Percentiles rank a stretch among this genome's conserved stretches.
phyloP scores from a whole-genome alignment of 2,113 vertebrate genomes.

The Eidolon helvum region DNA sequence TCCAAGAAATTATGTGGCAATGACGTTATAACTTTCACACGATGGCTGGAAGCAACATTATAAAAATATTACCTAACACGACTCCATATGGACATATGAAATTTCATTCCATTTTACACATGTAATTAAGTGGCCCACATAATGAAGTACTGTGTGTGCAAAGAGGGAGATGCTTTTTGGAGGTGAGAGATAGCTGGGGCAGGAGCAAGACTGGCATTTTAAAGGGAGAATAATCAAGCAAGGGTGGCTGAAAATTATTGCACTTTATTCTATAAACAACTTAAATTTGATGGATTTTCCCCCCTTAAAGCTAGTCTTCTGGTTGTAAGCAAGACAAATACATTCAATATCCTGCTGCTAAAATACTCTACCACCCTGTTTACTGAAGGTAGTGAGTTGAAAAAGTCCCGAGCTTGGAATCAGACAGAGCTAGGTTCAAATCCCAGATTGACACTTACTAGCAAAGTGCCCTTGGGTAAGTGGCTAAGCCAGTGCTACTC shows the following conservation, averaged over 20 bases:
- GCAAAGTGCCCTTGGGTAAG: not conserved
- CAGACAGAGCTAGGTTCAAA: not conserved
- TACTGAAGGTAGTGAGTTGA: not conserved
- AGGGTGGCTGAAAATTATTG: not conserved
- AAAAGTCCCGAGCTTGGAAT: not conserved
- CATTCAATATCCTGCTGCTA: not conserved
- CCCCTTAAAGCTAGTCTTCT: slow-evolving; percentile 11
- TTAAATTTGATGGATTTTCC: not conserved
- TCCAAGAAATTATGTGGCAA: slow-evolving; percentile 52
- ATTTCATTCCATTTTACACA: slow-evolving; percentile 33
- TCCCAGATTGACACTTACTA: not conserved
- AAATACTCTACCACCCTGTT: not conserved
- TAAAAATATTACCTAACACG: slow-evolving; percentile 52
- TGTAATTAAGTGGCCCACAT: slow-evolving; percentile 62
- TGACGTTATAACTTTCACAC: slow-evolving; percentile 20
- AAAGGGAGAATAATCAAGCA: slow-evolving; percentile 5
- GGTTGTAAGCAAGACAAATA: slow-evolving; percentile 32
- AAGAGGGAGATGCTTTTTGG: slow-evolving; percentile 18
- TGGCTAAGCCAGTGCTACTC: not conserved
- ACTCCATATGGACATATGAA: slow-evolving; percentile 40
- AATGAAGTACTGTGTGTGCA: slow-evolving; percentile 27
- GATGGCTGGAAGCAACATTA: slow-evolving; percentile 35
- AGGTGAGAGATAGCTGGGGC: not conserved
- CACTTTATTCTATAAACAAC: slow-evolving; percentile 25
- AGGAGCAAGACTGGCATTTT: slow-evolving; percentile 15